Conservation (phyloP, 2,797 vertebrate genomes). For the Peromyscus eremicus region DNA sequence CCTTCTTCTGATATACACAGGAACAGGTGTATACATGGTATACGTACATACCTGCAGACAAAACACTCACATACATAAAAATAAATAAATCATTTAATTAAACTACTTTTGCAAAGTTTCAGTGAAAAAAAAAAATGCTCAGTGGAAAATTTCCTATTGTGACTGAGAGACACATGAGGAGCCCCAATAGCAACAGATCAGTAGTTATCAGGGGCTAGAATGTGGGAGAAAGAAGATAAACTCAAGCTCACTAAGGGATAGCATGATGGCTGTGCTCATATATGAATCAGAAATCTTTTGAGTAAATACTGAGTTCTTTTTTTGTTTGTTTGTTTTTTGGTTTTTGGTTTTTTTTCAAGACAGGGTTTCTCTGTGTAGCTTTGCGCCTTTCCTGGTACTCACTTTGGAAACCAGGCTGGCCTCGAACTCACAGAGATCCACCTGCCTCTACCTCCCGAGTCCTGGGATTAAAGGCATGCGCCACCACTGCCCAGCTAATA, state of each 20-base stretch:
- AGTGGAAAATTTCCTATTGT: slow-evolving; percentile 8
- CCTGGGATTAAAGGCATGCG: too few species aligned
- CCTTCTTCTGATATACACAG: not conserved
- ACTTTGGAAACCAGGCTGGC: too few species aligned
- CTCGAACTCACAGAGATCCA: too few species aligned
- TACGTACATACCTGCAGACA: not conserved
- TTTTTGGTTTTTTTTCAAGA: too few species aligned
- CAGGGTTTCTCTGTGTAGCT: too few species aligned
- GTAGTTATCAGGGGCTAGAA: not conserved
- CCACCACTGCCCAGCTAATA: too few species aligned
- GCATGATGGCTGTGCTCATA: not conserved
- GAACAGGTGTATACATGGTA: not conserved
- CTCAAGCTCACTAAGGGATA: not conserved
- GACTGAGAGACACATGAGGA: not conserved
- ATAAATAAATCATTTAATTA: not conserved
- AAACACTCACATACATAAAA: not conserved
- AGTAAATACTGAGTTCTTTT: too few species aligned
- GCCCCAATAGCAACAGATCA: not conserved
- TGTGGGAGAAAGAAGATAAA: not conserved
- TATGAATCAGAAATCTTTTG: not conserved
- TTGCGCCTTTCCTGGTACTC: too few species aligned
- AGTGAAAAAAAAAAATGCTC: not conserved
- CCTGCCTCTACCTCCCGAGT: too few species aligned
- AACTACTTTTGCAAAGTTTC: not conserved
- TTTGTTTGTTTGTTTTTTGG: too few species aligned